phyloP scores from a whole-genome alignment of 30 jellyfish, hydroid and myxozoan genomes.

The Pelagia noctiluca region DNA sequence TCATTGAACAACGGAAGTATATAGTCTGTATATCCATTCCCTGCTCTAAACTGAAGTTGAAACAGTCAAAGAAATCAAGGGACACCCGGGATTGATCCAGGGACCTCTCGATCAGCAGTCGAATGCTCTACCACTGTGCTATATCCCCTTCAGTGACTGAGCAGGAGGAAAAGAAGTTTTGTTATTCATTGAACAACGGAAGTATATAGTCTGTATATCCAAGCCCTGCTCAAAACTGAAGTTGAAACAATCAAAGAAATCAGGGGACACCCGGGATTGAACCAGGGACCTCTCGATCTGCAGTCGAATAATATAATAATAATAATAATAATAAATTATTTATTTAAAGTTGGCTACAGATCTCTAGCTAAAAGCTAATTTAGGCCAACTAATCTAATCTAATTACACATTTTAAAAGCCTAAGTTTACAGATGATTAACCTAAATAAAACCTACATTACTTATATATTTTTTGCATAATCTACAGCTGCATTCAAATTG shows the following conservation, averaged over 20 bases:
- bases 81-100: conserved; percentile 26
- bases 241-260: background rate
- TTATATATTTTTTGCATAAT: too few relatives aligned
- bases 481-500: too few relatives aligned
- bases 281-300: conserved; percentile 10
- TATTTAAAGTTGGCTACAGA: too few relatives aligned
- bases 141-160: background rate
- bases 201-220: too few relatives aligned
- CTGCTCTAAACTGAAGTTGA: too few relatives aligned
- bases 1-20: too few relatives aligned
- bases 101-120: conserved; percentile 15
- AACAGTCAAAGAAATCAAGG: background rate
- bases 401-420: too few relatives aligned
- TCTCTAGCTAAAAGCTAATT: background rate
- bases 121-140: conserved; percentile 37
- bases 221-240: too few relatives aligned
- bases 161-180: background rate
- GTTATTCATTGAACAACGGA: background rate
- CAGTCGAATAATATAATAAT: background rate
- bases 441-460: too few relatives aligned
- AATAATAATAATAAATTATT: too few relatives aligned
- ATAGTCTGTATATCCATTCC: too few relatives aligned
- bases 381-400: background rate
- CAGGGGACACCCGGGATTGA: conserved; percentile 1
- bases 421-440: background rate